phyloP scores from a whole-genome alignment of 2,113 vertebrate species.

The Sterrhoptilus dennistouni region DNA sequence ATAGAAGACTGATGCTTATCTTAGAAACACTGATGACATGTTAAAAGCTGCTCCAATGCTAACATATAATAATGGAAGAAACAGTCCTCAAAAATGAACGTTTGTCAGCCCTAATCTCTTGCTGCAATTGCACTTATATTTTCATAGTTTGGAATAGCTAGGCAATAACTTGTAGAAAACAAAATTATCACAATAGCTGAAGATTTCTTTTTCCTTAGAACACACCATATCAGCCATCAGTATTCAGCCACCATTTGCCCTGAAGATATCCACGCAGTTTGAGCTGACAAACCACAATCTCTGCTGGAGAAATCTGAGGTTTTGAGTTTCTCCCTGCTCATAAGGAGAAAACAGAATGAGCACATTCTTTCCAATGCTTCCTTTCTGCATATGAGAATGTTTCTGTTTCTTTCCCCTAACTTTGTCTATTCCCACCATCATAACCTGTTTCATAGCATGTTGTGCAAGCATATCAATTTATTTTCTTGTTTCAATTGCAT shows the following conservation, averaged over 20 bases:
- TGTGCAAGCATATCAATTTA: accelerated
- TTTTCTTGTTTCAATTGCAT: not conserved
- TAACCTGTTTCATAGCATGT: accelerated
- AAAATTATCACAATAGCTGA: not conserved
- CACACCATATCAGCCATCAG: not conserved
- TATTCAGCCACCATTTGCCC: not conserved
- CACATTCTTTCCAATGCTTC: not conserved
- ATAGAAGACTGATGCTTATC: not conserved
- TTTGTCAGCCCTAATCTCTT: not conserved
- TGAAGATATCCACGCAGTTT: not conserved
- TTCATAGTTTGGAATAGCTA: not conserved
- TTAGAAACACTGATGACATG: constrained; percentile 14
- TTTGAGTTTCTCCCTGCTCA: not conserved
- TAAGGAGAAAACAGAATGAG: not conserved
- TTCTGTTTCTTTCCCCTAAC: not conserved
- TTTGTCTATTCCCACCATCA: not conserved
- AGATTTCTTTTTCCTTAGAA: not conserved
- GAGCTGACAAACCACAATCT: accelerated
- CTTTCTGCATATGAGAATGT: not conserved
- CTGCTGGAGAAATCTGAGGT: not conserved
- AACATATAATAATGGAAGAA: not conserved
- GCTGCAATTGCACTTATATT: not conserved
- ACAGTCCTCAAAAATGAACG: not conserved
- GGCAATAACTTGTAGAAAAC: not conserved
- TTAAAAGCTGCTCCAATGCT: constrained; percentile 10